phyloP scores from a whole-genome alignment of 2,113 vertebrate genomes.

The Dromiciops gliroides region DNA sequence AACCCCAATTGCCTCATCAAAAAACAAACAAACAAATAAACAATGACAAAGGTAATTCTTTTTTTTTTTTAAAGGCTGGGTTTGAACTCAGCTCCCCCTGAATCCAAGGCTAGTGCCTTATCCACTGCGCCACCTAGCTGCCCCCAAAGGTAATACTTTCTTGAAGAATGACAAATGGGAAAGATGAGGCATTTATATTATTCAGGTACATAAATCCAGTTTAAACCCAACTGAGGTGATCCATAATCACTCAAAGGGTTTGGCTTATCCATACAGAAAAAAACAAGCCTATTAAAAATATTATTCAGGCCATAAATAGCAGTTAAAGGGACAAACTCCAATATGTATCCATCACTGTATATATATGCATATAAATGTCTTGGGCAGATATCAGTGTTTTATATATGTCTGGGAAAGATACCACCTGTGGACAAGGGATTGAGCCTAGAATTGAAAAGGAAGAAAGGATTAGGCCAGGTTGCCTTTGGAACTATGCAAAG shows the following conservation, averaged over 20 bases:
- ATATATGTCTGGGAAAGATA: not conserved
- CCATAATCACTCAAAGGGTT: not conserved
- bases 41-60: too few relatives aligned
- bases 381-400: not conserved
- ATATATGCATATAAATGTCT: too few relatives aligned
- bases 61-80: too few relatives aligned
- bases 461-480: not conserved
- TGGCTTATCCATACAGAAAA: not conserved
- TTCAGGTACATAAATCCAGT: not conserved
- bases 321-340: not conserved
- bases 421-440: not conserved
- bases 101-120: too few relatives aligned
- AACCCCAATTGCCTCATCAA: too few relatives aligned
- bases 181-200: constrained; percentile 25
- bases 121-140: too few relatives aligned
- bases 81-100: too few relatives aligned
- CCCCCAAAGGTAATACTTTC: constrained; percentile 5
- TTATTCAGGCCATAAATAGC: not conserved
- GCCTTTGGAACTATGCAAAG: not conserved
- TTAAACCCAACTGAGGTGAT: not conserved
- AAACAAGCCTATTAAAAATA: not conserved
- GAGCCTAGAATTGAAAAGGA: not conserved
- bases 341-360: not conserved
- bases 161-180: constrained; percentile 24
- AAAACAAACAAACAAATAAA: too few relatives aligned